These are phyloP conservation scores for Brachionus paranguensis DNA, from an alignment of 1,140 invertebrate species.

Conservation along the genomic window DNA sequence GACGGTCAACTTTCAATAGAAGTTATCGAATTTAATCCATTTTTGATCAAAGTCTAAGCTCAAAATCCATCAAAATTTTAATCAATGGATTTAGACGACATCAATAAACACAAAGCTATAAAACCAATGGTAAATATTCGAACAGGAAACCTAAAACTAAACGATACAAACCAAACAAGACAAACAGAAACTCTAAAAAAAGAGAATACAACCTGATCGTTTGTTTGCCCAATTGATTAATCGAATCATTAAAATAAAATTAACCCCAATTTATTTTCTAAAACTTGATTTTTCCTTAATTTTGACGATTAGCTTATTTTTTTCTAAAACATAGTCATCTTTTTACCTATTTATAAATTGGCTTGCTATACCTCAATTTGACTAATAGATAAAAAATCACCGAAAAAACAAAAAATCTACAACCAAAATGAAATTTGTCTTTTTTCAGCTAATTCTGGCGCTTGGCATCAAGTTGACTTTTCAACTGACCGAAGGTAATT, in stretches of 20 bases:
- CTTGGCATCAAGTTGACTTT: background rate
- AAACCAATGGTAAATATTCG: constrained; percentile 9
- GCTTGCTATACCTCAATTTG: background rate
- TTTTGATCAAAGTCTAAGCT: background rate
- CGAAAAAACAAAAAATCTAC: background rate
- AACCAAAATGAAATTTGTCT: background rate
- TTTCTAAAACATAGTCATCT: background rate
- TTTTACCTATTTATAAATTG: background rate
- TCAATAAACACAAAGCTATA: background rate
- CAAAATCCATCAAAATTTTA: background rate
- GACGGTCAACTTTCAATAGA: background rate
- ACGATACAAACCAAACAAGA: background rate
- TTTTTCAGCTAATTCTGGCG: background rate
- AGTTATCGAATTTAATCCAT: constrained; percentile 13
- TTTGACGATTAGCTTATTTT: constrained; percentile 12
- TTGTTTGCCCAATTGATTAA: constrained; percentile 11
- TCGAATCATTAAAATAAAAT: background rate
- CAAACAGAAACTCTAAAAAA: background rate
- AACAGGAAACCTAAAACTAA: constrained; percentile 12
- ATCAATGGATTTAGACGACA: constrained; percentile 12
- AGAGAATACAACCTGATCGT: constrained; percentile 9
- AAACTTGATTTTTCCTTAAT: constrained; percentile 1
- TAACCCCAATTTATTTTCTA: constrained; percentile 12
- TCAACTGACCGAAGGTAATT: background rate
- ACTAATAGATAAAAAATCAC: background rate